Conservation (phyloP, 1,140 invertebrate genomes). For the Brachionus manjavacas region DNA sequence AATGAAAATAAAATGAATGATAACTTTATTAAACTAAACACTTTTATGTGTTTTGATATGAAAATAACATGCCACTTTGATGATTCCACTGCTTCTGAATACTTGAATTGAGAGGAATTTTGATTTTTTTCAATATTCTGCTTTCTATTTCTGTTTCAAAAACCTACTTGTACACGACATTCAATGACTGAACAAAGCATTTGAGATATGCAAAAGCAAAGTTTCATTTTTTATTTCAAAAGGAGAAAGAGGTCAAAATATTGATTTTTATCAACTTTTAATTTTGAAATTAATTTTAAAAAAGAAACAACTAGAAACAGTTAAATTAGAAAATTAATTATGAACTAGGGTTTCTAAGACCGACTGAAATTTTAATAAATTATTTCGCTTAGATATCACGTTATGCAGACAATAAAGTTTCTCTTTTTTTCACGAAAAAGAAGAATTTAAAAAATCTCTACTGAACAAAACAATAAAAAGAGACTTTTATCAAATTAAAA, state of each 20-base stretch:
- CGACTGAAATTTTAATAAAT: not conserved
- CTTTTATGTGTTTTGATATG: no score
- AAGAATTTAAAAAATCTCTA: not conserved
- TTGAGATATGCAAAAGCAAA: constrained; percentile 17
- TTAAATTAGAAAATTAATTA: not conserved
- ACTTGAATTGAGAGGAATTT: no score
- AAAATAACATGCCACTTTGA: not conserved
- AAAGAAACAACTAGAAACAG: not conserved
- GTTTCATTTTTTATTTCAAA: constrained; percentile 13
- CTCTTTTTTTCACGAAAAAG: not conserved
- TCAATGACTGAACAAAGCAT: not conserved
- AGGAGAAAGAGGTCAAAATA: constrained; percentile 19
- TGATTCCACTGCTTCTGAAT: not conserved
- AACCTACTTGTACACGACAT: not conserved
- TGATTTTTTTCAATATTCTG: not conserved
- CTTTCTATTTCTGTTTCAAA: not conserved
- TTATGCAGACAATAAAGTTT: not conserved
- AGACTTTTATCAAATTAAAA: not conserved
- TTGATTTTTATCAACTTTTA: not conserved
- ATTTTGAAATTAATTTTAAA: not conserved
- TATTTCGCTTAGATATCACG: not conserved
- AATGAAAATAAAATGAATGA: no score
- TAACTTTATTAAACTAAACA: no score
- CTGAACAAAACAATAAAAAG: not conserved
- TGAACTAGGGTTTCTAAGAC: not conserved